Base-by-base conservation (phyloP, 1,140 invertebrate species). In the Drosophila kepulauana region DNA sequence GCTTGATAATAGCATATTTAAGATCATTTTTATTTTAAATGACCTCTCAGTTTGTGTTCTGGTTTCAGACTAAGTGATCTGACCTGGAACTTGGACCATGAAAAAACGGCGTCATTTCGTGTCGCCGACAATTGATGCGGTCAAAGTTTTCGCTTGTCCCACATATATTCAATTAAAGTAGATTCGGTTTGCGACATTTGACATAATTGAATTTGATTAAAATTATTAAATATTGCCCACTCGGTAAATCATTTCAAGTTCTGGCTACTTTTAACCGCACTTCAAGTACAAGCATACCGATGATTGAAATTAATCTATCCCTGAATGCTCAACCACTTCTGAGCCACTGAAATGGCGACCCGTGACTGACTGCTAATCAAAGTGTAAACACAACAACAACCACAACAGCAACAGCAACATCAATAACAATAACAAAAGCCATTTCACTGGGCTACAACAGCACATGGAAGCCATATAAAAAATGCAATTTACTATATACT, bases 391-490 rank as follows among this genome's bases (percentile, higher is more conserved):
- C 20, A 6, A 43, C 5, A 52, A n/a, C 51, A 54, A 38, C 68
- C 56, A 56, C 5, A 64, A 46, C 3, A 52, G 13, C 68, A 64
- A 56, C 5, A 64, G 38, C 3, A 52, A 30, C 30, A 54, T 25
- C 68, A 64, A 56, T 11, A 65, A 56, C 13, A 64, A 71, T n/a
- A 54, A 54, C 7, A 80, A 63, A 15, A 54, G n/a, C 7, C 28
- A 54, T 54, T 54, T 54, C 51, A 35, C 51, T 54, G 51, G 69
- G 35, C 46, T 48, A 43, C 45, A 63, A 43, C 45, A 63, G 54
- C 66, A 64, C 54, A 64, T 52, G 75, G 82, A 86, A 86, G 82
- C 82, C 82, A 79, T 86, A 86, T 49, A 76, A 74, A 75, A 64
- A 64, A 52, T 76, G 79, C 75, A 75, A 70, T 82, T 76, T 78